Percentiles rank a stretch among this genome's conserved stretches.
Conservation (phyloP, 2,888 invertebrate genomes). For the Bimastos eiseni region DNA sequence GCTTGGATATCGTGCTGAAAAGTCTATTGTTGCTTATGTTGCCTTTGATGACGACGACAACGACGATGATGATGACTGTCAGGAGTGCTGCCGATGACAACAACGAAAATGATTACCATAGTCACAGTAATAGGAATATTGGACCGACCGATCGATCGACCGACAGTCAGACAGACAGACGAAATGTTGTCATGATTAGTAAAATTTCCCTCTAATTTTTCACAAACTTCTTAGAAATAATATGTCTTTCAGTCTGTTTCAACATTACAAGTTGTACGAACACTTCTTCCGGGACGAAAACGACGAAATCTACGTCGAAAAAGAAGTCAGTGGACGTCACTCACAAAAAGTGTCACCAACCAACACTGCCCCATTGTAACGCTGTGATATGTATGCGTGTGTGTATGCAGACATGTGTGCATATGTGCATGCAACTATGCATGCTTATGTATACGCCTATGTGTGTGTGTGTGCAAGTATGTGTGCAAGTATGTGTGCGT, state of each 20-base stretch:
- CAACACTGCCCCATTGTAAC: background rate
- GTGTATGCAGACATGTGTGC: too few species aligned
- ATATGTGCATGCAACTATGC: too few species aligned
- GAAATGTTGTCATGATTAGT: too few species aligned
- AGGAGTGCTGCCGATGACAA: too few species aligned
- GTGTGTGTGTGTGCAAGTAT: too few species aligned
- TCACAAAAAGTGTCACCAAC: background rate
- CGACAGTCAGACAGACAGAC: background rate
- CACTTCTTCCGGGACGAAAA: background rate
- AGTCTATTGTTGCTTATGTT: background rate
- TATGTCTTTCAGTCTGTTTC: background rate
- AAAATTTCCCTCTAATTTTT: too few species aligned
- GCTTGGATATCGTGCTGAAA: background rate
- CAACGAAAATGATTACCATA: background rate
- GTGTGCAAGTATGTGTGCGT: too few species aligned
- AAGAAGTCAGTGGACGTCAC: background rate
- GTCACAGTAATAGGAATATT: background rate
- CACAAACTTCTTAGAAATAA: background rate
- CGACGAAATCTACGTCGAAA: background rate
- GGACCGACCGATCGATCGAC: background rate
- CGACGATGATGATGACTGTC: background rate
- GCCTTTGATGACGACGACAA: background rate
- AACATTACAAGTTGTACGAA: slow-evolving; percentile 21
- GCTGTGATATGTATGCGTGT: too few species aligned
- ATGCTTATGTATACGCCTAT: too few species aligned